phyloP scores from a whole-genome alignment of 1,140 invertebrate genomes.

The Neomicropteryx cornuta region DNA sequence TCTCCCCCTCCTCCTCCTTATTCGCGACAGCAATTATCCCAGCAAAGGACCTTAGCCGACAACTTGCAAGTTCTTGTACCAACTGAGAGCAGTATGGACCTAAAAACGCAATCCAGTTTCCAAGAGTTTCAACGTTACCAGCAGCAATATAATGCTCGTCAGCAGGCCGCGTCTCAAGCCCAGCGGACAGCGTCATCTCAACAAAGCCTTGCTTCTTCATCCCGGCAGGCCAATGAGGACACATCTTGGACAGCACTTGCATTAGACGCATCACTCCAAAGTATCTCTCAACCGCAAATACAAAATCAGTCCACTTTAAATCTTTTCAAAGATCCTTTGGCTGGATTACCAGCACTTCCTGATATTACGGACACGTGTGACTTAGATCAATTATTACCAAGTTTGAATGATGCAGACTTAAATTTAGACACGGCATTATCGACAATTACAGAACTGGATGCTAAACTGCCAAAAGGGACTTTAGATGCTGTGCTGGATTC shows the following conservation, averaged over 20 bases:
- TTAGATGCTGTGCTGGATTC: constrained; percentile 20
- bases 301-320: too few relatives aligned
- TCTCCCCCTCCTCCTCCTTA: constrained; percentile 9
- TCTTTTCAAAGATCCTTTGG: constrained; percentile 29
- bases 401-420: constrained; percentile 39
- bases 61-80: constrained; percentile 38
- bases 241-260: too few relatives aligned
- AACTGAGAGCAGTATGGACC: constrained; percentile 43
- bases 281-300: too few relatives aligned
- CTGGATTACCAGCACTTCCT: constrained; percentile 19
- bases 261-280: too few relatives aligned
- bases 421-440: constrained; percentile 32
- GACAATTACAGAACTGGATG: constrained; percentile 38
- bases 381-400: constrained; percentile 50
- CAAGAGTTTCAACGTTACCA: constrained; percentile 49
- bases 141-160: constrained; percentile 47
- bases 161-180: constrained; percentile 32
- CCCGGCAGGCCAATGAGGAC: constrained; percentile 20
- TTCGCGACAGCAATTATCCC: constrained; percentile 6
- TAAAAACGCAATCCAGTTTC: constrained; percentile 45
- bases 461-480: constrained; percentile 30
- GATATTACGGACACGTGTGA: constrained; percentile 37
- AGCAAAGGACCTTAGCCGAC: constrained; percentile 27
- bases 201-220: constrained; percentile 8
- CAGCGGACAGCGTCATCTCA: constrained; percentile 5